phyloP scores from a whole-genome alignment of 2,113 vertebrate genomes.

The Psophia crepitans region DNA sequence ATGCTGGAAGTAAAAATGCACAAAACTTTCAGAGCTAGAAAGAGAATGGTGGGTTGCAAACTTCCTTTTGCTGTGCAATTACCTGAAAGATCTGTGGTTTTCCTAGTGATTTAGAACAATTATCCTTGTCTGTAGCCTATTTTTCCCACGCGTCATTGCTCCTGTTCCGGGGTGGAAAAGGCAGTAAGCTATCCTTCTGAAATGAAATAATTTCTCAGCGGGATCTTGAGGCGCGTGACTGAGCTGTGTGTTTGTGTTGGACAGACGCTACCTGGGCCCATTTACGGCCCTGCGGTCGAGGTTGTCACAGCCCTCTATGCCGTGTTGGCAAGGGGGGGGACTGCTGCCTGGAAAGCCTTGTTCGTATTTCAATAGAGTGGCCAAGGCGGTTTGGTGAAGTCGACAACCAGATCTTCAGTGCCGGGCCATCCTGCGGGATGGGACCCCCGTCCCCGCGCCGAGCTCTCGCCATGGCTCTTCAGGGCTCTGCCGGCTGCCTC shows the following conservation, averaged over 20 bases:
- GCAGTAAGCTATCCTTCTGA: not conserved
- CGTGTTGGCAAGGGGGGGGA: fast-evolving
- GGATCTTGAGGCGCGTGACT: fast-evolving
- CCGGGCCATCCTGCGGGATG: fast-evolving
- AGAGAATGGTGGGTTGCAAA: not conserved
- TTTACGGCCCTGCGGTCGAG: fast-evolving
- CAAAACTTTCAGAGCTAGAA: not conserved
- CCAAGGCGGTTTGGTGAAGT: fast-evolving
- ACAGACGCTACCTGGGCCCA: fast-evolving
- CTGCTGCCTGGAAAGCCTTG: too few relatives aligned
- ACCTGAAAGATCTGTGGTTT: not conserved
- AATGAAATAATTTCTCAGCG: not conserved
- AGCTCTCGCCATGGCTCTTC: fast-evolving
- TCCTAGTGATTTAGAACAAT: not conserved
- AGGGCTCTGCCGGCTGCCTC: fast-evolving
- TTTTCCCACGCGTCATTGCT: not conserved
- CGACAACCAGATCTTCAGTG: fast-evolving
- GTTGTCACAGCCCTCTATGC: fast-evolving
- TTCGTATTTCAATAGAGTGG: fast-evolving
- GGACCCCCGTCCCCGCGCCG: fast-evolving
- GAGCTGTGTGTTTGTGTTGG: not conserved
- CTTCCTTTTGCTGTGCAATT: not conserved
- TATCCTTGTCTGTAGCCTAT: not conserved
- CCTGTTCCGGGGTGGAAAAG: not conserved
- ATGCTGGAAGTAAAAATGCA: not conserved